Evolutionary conservation across 2,888 invertebrate species (phyloP), one percentile per base, ranked within the genome.

Genomic region (Phengaris alcon): DNA sequence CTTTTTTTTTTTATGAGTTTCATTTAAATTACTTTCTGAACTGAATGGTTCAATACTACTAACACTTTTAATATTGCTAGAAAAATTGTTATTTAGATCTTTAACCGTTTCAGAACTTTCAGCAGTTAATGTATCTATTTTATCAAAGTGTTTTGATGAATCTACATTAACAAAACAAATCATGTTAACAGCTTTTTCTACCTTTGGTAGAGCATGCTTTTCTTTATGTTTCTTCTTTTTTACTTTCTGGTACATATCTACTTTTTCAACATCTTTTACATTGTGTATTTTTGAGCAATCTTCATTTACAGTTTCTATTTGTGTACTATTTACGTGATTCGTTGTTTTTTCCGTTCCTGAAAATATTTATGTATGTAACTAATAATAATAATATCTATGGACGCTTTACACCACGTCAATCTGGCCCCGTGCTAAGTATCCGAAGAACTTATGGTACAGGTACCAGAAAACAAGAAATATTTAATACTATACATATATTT

Each of bases 21-120:
- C 48, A 68, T 35, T 6, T 44, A 64, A 6, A 10, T 68, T 57
- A 54, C 51, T 75, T 35, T 68, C 13, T 75, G 72, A 54, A 55
- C 10, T 69, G 13, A 46, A 10, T 22, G 6, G 70, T 54, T 55
- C 15, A 73, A 7, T 8, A 35, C 48, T 52, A n/a, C 46, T 44
- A 51, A 68, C 22, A 75, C 46, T 55, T 9, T 6, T 3, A 13
- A 15, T n/a, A 52, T 55, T 44, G 35, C 2, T 22, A 6, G 64
- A 64, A 44, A 64, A 8, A 64, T 64, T 64, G 7, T 64, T 64
- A 35, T 64, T 64, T 0, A 64, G 6, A 51, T 74, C 22, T 12
- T 59, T 51, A 59, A 44, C 48, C 46, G 5, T 51, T 64, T 74
- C n/a, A n/a, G 48, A 48, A 46, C 6, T 59, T 46, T 22, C 13